A percentile compares a stretch with the other conserved stretches of the same genome.
phyloP scores from a whole-genome alignment of 92 coral and sea anemone species.

The Chrysogorgia sp. region DNA sequence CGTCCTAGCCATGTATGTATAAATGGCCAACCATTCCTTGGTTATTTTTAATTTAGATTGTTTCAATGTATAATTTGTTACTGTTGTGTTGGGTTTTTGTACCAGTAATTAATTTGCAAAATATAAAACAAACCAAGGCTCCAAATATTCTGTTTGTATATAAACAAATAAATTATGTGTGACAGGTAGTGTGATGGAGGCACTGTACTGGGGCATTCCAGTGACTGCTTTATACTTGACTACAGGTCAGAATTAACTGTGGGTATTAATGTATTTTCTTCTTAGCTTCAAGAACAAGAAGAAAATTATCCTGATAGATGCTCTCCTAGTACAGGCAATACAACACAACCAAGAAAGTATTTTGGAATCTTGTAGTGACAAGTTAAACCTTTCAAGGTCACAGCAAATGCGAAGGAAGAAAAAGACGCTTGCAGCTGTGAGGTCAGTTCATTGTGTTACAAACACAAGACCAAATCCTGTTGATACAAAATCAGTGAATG shows the following conservation, averaged over 20 bases:
- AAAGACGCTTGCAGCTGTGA: constrained; percentile 57
- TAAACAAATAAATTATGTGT: too few relatives aligned
- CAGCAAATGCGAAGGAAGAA: constrained; percentile 51
- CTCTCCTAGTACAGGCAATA: constrained; percentile 18
- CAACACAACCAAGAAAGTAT: constrained; percentile 39
- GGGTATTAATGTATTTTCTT: not conserved
- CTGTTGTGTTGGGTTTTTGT: too few relatives aligned
- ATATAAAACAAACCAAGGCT: too few relatives aligned
- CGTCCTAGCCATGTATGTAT: too few relatives aligned
- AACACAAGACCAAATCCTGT: constrained; percentile 34
- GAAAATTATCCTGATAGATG: constrained; percentile 22
- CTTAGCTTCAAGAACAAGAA: constrained; percentile 30
- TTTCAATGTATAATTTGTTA: too few relatives aligned
- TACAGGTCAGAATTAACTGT: not conserved
- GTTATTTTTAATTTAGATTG: too few relatives aligned
- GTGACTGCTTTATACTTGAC: too few relatives aligned
- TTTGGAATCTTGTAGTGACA: constrained; percentile 48
- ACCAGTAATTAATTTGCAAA: too few relatives aligned
- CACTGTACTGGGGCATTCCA: too few relatives aligned
- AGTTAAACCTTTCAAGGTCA: constrained; percentile 49
- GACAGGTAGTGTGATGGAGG: too few relatives aligned
- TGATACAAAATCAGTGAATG: constrained; percentile 51
- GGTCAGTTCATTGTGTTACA: constrained; percentile 61
- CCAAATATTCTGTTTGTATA: too few relatives aligned
- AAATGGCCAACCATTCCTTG: too few relatives aligned